Conservation (phyloP, 2,113 vertebrate species). For the Podilymbus podiceps region DNA sequence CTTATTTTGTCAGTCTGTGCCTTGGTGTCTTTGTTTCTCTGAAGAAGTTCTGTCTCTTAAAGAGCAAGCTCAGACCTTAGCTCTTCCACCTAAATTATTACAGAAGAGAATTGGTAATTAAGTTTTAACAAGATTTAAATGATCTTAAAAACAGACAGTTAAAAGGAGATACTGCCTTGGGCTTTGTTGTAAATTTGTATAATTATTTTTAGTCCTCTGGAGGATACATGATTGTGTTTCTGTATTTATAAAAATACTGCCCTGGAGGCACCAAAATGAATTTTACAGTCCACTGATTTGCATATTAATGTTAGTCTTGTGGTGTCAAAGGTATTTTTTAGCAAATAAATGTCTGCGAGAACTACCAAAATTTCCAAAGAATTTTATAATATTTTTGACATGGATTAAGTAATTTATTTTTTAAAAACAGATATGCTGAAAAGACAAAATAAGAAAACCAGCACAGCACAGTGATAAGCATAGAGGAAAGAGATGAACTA, state of each 20-base stretch:
- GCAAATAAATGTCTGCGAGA: constrained; percentile 48
- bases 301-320: constrained; percentile 72
- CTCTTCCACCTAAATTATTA: constrained; percentile 86
- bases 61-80: constrained; percentile 84
- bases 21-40: constrained; percentile 81
- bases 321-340: constrained; percentile 65
- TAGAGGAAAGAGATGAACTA: neutral
- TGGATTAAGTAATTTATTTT: neutral
- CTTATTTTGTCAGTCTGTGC: constrained; percentile 75
- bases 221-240: constrained; percentile 81
- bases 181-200: constrained; percentile 81
- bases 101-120: constrained; percentile 81
- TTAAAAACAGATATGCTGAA: neutral
- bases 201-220: constrained; percentile 84
- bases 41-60: constrained; percentile 85
- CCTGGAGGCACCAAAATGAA: constrained; percentile 76
- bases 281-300: constrained; percentile 78
- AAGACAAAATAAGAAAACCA: neutral
- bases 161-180: constrained; percentile 82
- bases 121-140: constrained; percentile 85
- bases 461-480: neutral
- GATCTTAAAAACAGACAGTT: constrained; percentile 81
- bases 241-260: constrained; percentile 85
- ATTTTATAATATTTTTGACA: neutral
- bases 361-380: constrained; percentile 56